Evolutionary conservation across 2,888 invertebrate genomes (phyloP).

Genomic region (Cheilosia soror): DNA sequence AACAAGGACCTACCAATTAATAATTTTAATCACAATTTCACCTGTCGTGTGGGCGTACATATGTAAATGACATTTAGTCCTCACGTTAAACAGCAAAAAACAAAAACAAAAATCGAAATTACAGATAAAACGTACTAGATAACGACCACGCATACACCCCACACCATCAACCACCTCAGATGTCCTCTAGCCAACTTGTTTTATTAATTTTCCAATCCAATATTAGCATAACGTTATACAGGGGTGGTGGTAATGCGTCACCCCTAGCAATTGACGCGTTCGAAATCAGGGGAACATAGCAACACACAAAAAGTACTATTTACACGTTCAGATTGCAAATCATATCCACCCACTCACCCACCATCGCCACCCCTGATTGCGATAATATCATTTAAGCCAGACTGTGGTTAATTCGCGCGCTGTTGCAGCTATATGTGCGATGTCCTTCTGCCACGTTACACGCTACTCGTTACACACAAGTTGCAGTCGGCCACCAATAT

Average conservation of each 20-base stretch:
- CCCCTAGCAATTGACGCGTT: conserved; percentile 44
- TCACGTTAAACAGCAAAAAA: neutral
- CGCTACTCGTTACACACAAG: neutral
- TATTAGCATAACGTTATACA: conserved; percentile 47
- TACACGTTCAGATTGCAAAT: conserved; percentile 50
- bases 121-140: conserved; percentile 27
- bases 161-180: neutral
- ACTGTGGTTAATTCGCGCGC: conserved; percentile 66
- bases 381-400: conserved; percentile 69
- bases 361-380: conserved; percentile 5
- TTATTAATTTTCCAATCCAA: conserved; percentile 50
- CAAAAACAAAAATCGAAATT: conserved; percentile 3
- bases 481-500: neutral
- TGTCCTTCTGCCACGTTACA: conserved; percentile 16
- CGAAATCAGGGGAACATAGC: neutral
- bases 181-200: conserved; percentile 12
- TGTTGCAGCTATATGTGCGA: conserved; percentile 38
- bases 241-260: conserved; percentile 46
- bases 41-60: conserved; percentile 16
- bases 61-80: conserved; percentile 24
- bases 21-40: conserved; percentile 35
- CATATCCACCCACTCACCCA: conserved; percentile 16
- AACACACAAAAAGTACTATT: conserved; percentile 12
- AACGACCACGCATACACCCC: conserved; percentile 32
- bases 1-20: conserved; percentile 30